Evolutionary conservation across 2,113 vertebrate genomes (phyloP), one percentile per base, ranked within the genome.

Genomic region (Mesembrinibis cayennensis): DNA sequence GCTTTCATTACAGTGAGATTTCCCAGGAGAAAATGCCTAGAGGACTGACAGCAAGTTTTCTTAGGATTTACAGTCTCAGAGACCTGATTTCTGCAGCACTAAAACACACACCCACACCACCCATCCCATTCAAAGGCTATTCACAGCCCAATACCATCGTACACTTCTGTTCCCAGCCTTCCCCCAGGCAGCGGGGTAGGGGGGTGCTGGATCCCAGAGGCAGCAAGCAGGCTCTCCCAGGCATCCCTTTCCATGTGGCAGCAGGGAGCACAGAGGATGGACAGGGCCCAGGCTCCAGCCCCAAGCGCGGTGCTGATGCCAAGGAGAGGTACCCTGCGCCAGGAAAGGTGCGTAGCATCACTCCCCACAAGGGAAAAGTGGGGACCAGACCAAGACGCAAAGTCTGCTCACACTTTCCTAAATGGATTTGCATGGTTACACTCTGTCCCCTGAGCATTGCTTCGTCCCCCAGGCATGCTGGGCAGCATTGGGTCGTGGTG

Each of bases 271-370:
- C 22, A 20, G 63, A 45, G 67, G 52, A 7, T 1, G 11, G 65
- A 26, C 26, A 9, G 9, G 4, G 13, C 5, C 13, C 40, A 20
- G 12, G 10, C 32, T 32, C 14, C 21, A 8, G 2, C 19, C 32
- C 53, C 40, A 9, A 15, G 16, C 20, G 0, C 0, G 0, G 9
- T 38, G 15, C 21, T 4, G 1, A 0, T 53, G 25, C 38, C 65
- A 34, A 40, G 53, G 29, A 66, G 36, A 74, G 16, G 11, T 6
- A 17, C 7, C 34, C 36, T 69, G 67, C 44, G 32, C 18, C 5
- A 0, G 34, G 36, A 11, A 52, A 32, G 18, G 34, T 1, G 0
- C 4, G 4, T 2, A 26, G 27, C 42, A 14, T 44, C 21, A 0
- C 30, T 34, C 7, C 34, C 13, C 8, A 1, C 2, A 3, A 27